Percentiles rank a stretch among this genome's conserved stretches.
Conservation (phyloP, 2,888 invertebrate genomes). For the Nysson spinosus region DNA sequence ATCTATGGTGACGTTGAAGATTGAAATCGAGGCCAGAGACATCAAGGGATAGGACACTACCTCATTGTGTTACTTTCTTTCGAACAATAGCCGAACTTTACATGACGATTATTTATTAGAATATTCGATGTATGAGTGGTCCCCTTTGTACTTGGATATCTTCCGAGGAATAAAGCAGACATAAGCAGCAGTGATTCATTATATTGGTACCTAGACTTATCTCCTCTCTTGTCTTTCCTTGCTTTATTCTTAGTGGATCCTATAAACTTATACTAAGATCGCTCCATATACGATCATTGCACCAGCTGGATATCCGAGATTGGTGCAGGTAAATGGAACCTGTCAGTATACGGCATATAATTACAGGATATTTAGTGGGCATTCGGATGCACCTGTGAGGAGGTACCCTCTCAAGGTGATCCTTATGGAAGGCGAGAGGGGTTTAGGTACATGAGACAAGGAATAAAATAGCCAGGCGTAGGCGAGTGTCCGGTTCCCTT, state of each 20-base stretch:
- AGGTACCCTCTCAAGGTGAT: conserved; percentile 47
- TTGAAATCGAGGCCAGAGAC: neutral
- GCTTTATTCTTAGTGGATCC: too few species aligned
- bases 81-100: too few species aligned
- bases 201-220: too few species aligned
- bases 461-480: conserved; percentile 66
- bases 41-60: too few species aligned
- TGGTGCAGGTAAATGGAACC: conserved; percentile 61
- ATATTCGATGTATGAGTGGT: too few species aligned
- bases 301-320: conserved; percentile 58
- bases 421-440: conserved; percentile 34
- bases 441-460: conserved; percentile 44
- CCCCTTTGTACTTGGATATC: too few species aligned
- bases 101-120: too few species aligned
- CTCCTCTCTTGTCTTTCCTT: too few species aligned
- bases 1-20: neutral
- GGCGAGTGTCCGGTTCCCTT: conserved; percentile 75
- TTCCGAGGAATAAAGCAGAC: too few species aligned
- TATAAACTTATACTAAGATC: conserved; percentile 15
- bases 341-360: conserved; percentile 62
- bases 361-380: conserved; percentile 69
- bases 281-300: conserved; percentile 32
- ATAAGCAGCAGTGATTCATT: too few species aligned
- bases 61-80: too few species aligned
- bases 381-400: conserved; percentile 70